phyloP scores from a whole-genome alignment of 2,888 invertebrate species.

The Sinhomidia bicolor region DNA sequence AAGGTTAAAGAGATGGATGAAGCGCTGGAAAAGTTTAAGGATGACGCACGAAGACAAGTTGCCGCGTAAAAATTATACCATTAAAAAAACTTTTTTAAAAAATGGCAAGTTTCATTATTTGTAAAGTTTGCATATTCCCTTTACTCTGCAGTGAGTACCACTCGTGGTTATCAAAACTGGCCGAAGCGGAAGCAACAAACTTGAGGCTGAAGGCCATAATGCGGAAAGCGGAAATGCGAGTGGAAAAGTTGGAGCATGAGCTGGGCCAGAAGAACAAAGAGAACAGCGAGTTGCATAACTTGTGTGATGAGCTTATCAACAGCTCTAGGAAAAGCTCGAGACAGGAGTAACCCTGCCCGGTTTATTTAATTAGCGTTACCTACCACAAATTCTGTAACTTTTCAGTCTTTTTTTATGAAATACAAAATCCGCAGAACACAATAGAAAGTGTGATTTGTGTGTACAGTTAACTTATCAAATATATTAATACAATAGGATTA shows the following conservation, averaged over 20 bases:
- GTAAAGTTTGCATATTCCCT: too few relatives aligned
- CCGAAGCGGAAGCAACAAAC: constrained; percentile 89
- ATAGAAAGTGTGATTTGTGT: too few relatives aligned
- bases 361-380: not conserved
- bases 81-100: too few relatives aligned
- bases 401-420: constrained; percentile 35
- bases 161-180: constrained; percentile 89
- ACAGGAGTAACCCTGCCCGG: not conserved
- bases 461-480: not conserved
- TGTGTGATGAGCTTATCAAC: constrained; percentile 94
- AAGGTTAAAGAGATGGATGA: constrained; percentile 90
- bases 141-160: constrained; percentile 92
- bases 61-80: not conserved
- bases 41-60: constrained; percentile 94
- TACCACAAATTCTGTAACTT: not conserved
- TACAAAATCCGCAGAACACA: not conserved
- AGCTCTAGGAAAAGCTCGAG: constrained; percentile 30
- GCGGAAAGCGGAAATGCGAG: constrained; percentile 93
- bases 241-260: constrained; percentile 90
- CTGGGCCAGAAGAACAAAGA: constrained; percentile 95
- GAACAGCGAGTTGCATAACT: constrained; percentile 93
- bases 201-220: constrained; percentile 92
- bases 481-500: not conserved
- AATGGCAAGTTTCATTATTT: too few relatives aligned
- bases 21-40: constrained; percentile 92